A percentile compares a stretch with the other conserved stretches of the same genome.
These are phyloP conservation scores for Corbicula japonica DNA, from an alignment of 2,888 invertebrate genomes.

Conservation along the genomic window DNA sequence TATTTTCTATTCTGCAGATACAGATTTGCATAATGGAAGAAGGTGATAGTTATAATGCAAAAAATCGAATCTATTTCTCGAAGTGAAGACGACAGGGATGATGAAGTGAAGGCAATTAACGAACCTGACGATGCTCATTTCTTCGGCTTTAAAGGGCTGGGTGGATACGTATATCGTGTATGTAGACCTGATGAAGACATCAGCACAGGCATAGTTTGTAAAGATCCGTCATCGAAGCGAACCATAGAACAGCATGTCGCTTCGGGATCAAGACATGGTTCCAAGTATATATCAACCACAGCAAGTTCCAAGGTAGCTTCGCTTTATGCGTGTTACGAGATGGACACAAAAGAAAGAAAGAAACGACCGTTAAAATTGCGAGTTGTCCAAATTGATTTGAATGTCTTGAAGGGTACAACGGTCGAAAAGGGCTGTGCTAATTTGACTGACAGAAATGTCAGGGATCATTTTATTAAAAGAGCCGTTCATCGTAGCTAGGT, in stretches of 20 bases:
- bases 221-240: background rate
- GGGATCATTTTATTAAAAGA: constrained; percentile 1
- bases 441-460: background rate
- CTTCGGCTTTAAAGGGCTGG: too few relatives aligned
- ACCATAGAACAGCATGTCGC: background rate
- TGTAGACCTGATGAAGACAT: background rate
- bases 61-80: too few relatives aligned
- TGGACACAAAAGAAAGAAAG: background rate
- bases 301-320: background rate
- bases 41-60: too few relatives aligned
- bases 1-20: too few relatives aligned
- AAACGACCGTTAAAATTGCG: background rate
- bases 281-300: background rate
- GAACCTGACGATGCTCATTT: too few relatives aligned
- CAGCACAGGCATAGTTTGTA: background rate
- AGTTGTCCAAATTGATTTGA: background rate
- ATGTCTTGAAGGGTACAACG: background rate
- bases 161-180: too few relatives aligned
- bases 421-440: background rate
- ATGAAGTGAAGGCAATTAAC: too few relatives aligned
- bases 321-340: background rate
- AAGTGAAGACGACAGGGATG: too few relatives aligned
- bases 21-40: too few relatives aligned
- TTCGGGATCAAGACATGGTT: background rate
- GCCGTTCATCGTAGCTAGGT: background rate